Evolutionary conservation across 2,797 vertebrate genomes (phyloP).

Genomic region (Chelidonichthys spinosus): DNA sequence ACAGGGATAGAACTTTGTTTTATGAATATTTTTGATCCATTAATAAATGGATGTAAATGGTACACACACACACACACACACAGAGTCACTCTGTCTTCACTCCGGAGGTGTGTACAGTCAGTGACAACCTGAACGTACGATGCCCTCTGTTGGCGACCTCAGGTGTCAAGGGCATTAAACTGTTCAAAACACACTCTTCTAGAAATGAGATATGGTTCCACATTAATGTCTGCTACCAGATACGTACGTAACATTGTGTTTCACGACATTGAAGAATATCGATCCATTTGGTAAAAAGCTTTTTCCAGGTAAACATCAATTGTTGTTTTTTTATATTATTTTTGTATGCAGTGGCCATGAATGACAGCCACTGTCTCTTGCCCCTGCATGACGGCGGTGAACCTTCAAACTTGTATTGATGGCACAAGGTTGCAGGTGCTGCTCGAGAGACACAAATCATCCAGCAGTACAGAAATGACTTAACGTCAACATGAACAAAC

Average conservation of each 20-base stretch:
- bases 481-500: too few relatives aligned
- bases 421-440: background rate
- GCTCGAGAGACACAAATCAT: background rate
- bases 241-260: background rate
- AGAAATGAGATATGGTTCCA: background rate
- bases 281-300: background rate
- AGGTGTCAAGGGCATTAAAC: background rate
- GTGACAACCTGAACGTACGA: slow-evolving; percentile 32
- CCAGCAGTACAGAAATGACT: too few relatives aligned
- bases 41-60: background rate
- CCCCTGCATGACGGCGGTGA: background rate
- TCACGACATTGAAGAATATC: background rate
- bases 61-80: background rate
- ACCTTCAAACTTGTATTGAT: background rate
- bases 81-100: background rate
- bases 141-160: slow-evolving; percentile 57
- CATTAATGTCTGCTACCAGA: background rate
- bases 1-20: background rate
- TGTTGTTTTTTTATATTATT: too few relatives aligned
- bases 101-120: background rate
- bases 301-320: background rate
- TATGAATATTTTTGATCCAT: background rate
- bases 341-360: background rate
- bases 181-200: background rate
- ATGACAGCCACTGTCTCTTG: background rate